Evolutionary conservation across 2,888 invertebrate genomes (phyloP).

Genomic region (Phaonia tiefii): DNA sequence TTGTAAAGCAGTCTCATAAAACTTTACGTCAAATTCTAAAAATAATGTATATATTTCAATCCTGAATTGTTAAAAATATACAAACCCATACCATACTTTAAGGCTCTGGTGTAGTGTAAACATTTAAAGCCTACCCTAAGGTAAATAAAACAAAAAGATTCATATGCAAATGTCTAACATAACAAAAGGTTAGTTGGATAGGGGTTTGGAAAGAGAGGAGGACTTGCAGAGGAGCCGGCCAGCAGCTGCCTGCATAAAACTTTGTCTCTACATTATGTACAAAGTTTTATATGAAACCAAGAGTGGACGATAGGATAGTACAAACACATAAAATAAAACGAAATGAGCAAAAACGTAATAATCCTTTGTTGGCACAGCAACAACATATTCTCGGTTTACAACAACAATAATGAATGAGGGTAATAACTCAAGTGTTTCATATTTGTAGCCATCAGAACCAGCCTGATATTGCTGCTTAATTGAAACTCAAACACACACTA

Average conservation of each 20-base stretch:
- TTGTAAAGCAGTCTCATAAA: too few species aligned
- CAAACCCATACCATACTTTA: slow-evolving; percentile 40
- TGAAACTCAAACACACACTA: slow-evolving; percentile 16
- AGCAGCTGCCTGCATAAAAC: slow-evolving; percentile 68
- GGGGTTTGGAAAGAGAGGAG: neutral
- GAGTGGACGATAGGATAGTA: too few species aligned
- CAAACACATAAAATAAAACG: slow-evolving; percentile 16
- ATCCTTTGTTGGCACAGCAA: slow-evolving; percentile 34
- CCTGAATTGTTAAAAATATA: slow-evolving; percentile 12
- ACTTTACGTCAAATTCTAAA: slow-evolving; percentile 13
- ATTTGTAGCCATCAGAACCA: slow-evolving; percentile 14
- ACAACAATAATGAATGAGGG: neutral
- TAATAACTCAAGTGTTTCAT: slow-evolving; percentile 20
- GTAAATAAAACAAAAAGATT: slow-evolving; percentile 35
- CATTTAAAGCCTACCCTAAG: slow-evolving; percentile 40
- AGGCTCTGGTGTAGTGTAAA: neutral
- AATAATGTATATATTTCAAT: neutral
- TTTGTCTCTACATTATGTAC: slow-evolving; percentile 62
- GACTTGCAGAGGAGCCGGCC: slow-evolving; percentile 64
- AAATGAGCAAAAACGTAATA: slow-evolving; percentile 32
- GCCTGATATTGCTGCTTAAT: slow-evolving; percentile 16
- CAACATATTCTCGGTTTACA: neutral
- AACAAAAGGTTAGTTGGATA: slow-evolving; percentile 4
- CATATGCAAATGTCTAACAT: slow-evolving; percentile 19
- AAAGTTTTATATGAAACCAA: slow-evolving; percentile 62